Evolutionary conservation across 2,113 vertebrate genomes (phyloP), one percentile per base, ranked within the genome.

Genomic region (Eurystomus gularis): DNA sequence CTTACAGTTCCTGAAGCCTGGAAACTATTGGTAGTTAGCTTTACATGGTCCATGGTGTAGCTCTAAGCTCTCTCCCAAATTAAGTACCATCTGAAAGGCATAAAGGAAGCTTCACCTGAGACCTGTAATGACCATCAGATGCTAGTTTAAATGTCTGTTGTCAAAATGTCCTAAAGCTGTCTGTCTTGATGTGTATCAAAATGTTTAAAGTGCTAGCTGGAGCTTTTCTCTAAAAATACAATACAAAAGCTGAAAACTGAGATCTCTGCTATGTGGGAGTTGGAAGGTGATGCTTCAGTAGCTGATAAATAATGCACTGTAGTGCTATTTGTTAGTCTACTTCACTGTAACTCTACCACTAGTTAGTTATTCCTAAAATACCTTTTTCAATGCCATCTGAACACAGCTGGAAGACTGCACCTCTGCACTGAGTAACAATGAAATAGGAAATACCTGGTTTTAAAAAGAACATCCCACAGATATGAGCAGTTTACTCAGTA

Each of bases 261-360:
- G 88, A 88, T 82, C 68, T 85, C 71, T 86, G 0, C 35, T 29
- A 46, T 29, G 76, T 26, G 13, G 7, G 17, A 83, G 57, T 5
- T 83, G 77, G 81, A 92, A 94, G 48, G 60, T 66, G 40, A 91
- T 87, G 61, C n/a, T 71, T 93, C 51, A 39, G 11, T 10, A 89
- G 60, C 68, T 96, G 83, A 96, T 97, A 92, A 97, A 97, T 97
- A 96, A 97, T 97, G 94, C 40, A 97, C 33, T 49, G 54, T 68
- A 83, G 65, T 92, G 81, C 54, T 90, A 13, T 72, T 93, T 55
- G 94, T 90, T 57, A 25, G 40, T 21, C 44, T 61, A 3, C 71
- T 82, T 85, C 64, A 84, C 62, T 91, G 93, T 78, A 95, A 94
- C 28, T 82, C 35, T 81, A 86, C 39, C 88, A 60, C 77, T 46